Evolutionary conservation across 2,113 vertebrate genomes (phyloP), one percentile per base, ranked within the genome.

Genomic region (Marmota flaviventris): DNA sequence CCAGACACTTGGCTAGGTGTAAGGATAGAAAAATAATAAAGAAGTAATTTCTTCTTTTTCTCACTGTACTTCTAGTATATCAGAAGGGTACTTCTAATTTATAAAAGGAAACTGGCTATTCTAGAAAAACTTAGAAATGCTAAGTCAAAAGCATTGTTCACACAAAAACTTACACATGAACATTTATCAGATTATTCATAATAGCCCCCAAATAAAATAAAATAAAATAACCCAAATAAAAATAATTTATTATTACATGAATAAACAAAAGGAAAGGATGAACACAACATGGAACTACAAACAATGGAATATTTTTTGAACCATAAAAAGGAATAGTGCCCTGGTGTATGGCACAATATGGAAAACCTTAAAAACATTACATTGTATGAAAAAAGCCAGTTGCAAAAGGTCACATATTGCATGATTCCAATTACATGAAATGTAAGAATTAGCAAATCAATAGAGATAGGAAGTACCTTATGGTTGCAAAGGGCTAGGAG

Each of bases 31-130:
- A 93, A 32, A 89, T n/a, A 32, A 92, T 42, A 58, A 65, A 76
- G 29, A 73, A 87, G n/a, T 53, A 24, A 9, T 32, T 27, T 89
- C 18, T 72, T 94, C 9, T 76, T 63, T 89, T 39, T 39, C 78
- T 81, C n/a, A 69, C 0, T 53, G 78, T 3, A 56, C 42, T 56
- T 96, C 24, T 34, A 8, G 42, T 81, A 70, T 0, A 89, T 70
- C n/a, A 96, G 53, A 32, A 85, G 22, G 34, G 34, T 70, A 79
- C 42, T 92, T 92, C 34, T 76, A 51, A 77, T 77, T 91, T 37
- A 89, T 70, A 89, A 92, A 85, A 86, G 65, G 22, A 91, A 94
- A 67, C 39, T 69, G 39, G 78, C 37, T 76, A 34, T 96, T 82
- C 65, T 8, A 0, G n/a, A 39, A 93, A 86, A 90, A 67, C 25